Evolutionary conservation across 2,797 vertebrate species (phyloP).

Genomic region (Leuciscus waleckii): DNA sequence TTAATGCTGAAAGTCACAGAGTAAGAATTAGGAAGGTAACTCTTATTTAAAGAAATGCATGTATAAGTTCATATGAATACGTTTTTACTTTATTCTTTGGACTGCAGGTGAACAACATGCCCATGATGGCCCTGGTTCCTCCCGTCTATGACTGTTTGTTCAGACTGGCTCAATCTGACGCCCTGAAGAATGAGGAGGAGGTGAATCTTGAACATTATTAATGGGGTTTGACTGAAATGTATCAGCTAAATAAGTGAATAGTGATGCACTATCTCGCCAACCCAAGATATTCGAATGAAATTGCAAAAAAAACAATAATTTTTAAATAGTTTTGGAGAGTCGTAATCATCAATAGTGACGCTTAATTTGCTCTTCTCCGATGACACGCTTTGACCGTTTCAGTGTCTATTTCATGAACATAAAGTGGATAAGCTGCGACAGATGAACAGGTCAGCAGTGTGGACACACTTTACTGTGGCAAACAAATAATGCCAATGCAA

Average conservation of each 20-base stretch:
- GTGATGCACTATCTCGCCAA: not conserved
- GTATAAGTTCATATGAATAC: not conserved
- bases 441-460: not conserved
- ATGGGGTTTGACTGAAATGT: not conserved
- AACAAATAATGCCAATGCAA: not conserved
- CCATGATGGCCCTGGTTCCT: conserved; percentile 94
- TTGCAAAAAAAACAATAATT: not conserved
- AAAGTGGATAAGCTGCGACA: too few relatives aligned
- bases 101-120: conserved; percentile 93
- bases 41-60: not conserved
- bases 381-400: too few relatives aligned
- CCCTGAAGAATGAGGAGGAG: conserved; percentile 91
- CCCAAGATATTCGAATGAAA: not conserved
- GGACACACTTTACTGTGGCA: not conserved
- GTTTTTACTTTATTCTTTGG: not conserved
- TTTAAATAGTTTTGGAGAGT: not conserved
- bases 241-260: not conserved
- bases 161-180: conserved; percentile 88
- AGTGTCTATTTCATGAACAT: too few relatives aligned
- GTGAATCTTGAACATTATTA: conserved; percentile 69
- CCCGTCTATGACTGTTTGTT: conserved; percentile 95
- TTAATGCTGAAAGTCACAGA: not conserved
- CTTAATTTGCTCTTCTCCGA: too few relatives aligned
- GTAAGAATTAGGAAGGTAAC: not conserved
- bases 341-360: not conserved